phyloP scores from a whole-genome alignment of 2,113 vertebrate species.

The Pontoporia blainvillei region DNA sequence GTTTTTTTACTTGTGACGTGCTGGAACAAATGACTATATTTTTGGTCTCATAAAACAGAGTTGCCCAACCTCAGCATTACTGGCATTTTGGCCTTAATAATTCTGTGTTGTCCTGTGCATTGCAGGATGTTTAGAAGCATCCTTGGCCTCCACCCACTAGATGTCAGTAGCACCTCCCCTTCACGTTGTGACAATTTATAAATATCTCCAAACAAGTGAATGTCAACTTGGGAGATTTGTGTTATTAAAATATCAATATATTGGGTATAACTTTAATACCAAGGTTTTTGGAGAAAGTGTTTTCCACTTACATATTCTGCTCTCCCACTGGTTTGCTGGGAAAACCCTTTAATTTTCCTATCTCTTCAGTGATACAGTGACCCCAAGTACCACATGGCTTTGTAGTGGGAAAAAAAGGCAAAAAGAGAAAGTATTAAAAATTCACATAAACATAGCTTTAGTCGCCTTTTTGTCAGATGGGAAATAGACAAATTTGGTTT shows the following conservation, averaged over 20 bases:
- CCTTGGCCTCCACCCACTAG: not conserved
- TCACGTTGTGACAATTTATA: not conserved
- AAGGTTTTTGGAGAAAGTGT: not conserved
- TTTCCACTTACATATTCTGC: not conserved
- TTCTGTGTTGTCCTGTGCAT: not conserved
- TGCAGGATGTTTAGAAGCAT: not conserved
- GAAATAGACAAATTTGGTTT: slow-evolving; percentile 20
- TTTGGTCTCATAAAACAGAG: not conserved
- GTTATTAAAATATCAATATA: not conserved
- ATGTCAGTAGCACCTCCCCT: not conserved
- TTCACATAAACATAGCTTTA: not conserved
- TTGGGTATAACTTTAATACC: not conserved
- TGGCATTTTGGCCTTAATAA: not conserved
- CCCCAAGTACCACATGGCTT: not conserved
- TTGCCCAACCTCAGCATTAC: not conserved
- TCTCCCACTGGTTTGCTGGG: not conserved
- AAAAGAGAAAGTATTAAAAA: not conserved
- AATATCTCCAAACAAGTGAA: not conserved
- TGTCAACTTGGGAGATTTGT: not conserved
- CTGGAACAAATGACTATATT: not conserved
- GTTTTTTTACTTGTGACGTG: not conserved
- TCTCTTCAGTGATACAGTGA: not conserved
- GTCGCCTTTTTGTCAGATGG: not conserved
- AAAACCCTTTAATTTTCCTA: not conserved
- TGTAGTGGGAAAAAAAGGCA: not conserved